Base-by-base conservation (phyloP, 2,113 vertebrate species). In the Petroica traversi region DNA sequence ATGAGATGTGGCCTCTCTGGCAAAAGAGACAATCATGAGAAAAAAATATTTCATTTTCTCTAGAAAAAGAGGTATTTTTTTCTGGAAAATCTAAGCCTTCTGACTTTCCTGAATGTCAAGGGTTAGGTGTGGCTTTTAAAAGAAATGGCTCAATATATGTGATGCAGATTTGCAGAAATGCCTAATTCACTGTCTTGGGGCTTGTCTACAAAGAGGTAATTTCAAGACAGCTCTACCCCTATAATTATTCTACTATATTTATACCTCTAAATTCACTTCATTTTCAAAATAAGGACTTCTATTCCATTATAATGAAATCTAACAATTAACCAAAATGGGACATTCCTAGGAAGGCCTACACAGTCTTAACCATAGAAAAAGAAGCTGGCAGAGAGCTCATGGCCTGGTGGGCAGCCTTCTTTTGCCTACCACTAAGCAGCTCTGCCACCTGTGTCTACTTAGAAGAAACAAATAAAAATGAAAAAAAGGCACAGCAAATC, bases 1-100 rank as follows among this genome's bases (percentile, higher is more conserved):
- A 62, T 11, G 20, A 88, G 19, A 80, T 0, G 0, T 6, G 14
- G 34, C 18, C 45, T 46, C 41, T 26, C 29, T 31, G 33, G 38
- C 12, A 62, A 75, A 58, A 64, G 14, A 67, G 6, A n/a, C 6
- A 22, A 62, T 8, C 0, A 4, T 1, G 3, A 9, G 11, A 33
- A 63, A 68, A 68, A 61, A 11, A 5, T 26, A 43, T 59, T 33
- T 7, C 1, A 17, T 41, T 61, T 62, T 33, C 29, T 66, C 38
- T 69, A 78, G 51, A 59, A 45, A 66, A 41, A 41, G 13, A 54
- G 10, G 38, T 9, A 6, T 10, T 6, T 38, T 61, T 40, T 18
- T 18, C 36, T 14, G 43, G 76, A 66, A 66, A 55, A 80, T 17
- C 26, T 20, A 67, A 62, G 38, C 20, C 29, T 67, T 59, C 46